Evolutionary conservation across 2,888 invertebrate genomes (phyloP).

Genomic region (Tetragonisca angustula): DNA sequence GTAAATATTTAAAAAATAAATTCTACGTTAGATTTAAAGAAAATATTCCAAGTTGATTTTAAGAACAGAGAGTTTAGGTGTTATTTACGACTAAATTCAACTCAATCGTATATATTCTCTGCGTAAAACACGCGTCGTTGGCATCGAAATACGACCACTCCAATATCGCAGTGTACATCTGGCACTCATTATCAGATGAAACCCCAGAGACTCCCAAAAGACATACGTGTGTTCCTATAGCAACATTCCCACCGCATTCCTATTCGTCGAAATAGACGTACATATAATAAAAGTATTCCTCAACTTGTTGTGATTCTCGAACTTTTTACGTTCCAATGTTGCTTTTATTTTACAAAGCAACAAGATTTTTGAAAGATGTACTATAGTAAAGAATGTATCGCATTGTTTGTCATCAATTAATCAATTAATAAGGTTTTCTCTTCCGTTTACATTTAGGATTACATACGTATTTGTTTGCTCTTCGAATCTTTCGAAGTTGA

Average conservation of each 20-base stretch:
- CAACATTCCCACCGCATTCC: neutral
- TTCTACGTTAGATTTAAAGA: neutral
- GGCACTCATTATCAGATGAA: constrained; percentile 5
- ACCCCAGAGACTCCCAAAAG: neutral
- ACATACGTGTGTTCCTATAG: neutral
- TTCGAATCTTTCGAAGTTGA: too few relatives aligned
- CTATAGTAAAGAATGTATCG: too few relatives aligned
- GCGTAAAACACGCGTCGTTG: neutral
- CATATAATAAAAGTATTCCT: neutral
- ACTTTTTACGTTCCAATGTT: neutral
- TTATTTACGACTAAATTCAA: neutral
- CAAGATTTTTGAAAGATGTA: too few relatives aligned
- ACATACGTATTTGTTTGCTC: too few relatives aligned
- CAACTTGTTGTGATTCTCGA: neutral
- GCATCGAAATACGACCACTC: neutral
- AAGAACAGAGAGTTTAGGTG: neutral
- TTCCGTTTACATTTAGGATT: too few relatives aligned
- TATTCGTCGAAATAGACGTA: neutral
- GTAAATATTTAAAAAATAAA: neutral
- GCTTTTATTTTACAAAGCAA: neutral
- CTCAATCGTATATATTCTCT: neutral
- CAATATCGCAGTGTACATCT: neutral
- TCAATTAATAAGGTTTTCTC: too few relatives aligned
- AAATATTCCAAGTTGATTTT: neutral
- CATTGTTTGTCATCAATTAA: too few relatives aligned